phyloP scores from a whole-genome alignment of 2,888 invertebrate species.

The Schizotus pectinicornis region DNA sequence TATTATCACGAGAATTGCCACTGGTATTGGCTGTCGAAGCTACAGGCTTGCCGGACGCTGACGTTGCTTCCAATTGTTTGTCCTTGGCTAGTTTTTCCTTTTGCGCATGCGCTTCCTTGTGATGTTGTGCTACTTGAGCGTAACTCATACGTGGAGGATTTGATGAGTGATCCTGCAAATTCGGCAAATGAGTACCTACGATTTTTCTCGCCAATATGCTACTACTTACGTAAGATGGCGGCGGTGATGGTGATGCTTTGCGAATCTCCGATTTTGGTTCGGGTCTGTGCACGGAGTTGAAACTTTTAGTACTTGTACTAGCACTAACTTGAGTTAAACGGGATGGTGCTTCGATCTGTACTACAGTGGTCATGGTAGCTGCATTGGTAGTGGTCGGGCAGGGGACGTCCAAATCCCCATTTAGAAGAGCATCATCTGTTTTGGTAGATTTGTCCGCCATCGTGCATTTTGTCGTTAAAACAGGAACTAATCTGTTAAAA shows the following conservation, averaged over 20 bases:
- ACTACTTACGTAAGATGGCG: slow-evolving; percentile 39
- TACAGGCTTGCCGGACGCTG: slow-evolving; percentile 29
- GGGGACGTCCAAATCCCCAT: slow-evolving; percentile 46
- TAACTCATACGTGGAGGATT: slow-evolving; percentile 64
- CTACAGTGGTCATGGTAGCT: slow-evolving; percentile 63
- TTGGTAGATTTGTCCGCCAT: slow-evolving; percentile 75
- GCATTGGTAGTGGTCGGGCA: slow-evolving; percentile 61
- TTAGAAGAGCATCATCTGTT: slow-evolving; percentile 63
- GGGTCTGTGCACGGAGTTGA: slow-evolving; percentile 33
- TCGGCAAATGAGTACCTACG: neutral
- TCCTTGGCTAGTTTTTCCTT: slow-evolving; percentile 47
- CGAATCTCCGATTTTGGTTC: slow-evolving; percentile 35
- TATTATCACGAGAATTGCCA: slow-evolving; percentile 35
- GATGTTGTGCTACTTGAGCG: slow-evolving; percentile 72
- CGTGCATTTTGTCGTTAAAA: slow-evolving; percentile 56
- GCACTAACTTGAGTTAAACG: slow-evolving; percentile 43
- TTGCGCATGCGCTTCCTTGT: slow-evolving; percentile 60
- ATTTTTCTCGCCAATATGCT: neutral
- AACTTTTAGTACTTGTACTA: slow-evolving; percentile 43
- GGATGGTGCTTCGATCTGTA: slow-evolving; percentile 49
- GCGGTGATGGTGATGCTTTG: slow-evolving; percentile 43
- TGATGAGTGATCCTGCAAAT: slow-evolving; percentile 35
- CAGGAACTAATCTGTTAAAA: slow-evolving; percentile 54
- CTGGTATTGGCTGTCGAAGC: slow-evolving; percentile 31
- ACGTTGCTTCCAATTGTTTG: slow-evolving; percentile 35